Base-by-base conservation (phyloP, 1,140 invertebrate genomes). In the Acromyrmex heyeri region DNA sequence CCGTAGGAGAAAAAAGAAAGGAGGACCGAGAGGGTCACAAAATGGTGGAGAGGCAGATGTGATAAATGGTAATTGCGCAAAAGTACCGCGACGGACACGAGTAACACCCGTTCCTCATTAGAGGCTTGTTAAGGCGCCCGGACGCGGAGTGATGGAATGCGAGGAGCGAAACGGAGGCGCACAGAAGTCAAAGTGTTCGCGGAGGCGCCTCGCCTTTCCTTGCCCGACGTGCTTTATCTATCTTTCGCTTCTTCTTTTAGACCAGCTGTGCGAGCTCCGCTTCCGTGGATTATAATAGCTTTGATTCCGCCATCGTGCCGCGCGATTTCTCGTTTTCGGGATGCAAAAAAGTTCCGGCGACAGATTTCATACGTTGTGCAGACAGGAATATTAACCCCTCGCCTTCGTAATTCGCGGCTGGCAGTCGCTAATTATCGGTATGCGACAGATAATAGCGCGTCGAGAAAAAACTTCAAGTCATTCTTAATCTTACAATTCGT, bases 61-160 rank as follows among this genome's bases (percentile, higher is more conserved):
- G 93, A 94, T 94, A 91, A 90, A 94, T 94, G 93, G 91, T 93
- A 93, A 94, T 94, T 93, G 89, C 90, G 81, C 81, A 92, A 93
- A 94, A 93, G 90, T 87, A 90, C 89, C 89, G 89, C 90, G 88
- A 86, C 90, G 88, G 90, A 93, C 88, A 91, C 88, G 91, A 91
- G 85, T 91, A 90, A 94, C 94, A 94, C 91, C 93, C 92, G 93
- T 93, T 93, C 91, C 93, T 94, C 94, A 94, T 95, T 95, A 94
- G 91, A 92, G 91, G 92, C 94, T 95, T 94, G 93, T 94, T 93
- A 93, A 82, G 85, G 86, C 86, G 90, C 90, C 89, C 86, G 91
- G 83, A 86, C 91, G 89, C 77, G 87, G 86, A 91, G 89, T 91
- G 91, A 93, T 93, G 93, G 90, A 94, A 94, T 93, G 91, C 88